Conservation (phyloP, 1,140 invertebrate genomes). For the Drosophila mojavensis region DNA sequence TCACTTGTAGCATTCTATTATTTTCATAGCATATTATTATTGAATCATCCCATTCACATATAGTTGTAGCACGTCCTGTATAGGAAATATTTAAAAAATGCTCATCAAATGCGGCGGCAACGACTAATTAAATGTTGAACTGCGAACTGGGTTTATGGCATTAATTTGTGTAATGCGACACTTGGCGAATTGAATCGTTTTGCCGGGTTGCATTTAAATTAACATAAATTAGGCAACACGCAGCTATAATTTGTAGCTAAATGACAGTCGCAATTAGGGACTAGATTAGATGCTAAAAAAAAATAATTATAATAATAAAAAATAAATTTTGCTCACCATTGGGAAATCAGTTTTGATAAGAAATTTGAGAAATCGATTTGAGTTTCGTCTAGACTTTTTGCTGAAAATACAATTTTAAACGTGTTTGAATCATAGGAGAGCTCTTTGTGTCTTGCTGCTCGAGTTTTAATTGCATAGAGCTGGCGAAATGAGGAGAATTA, state of each 20-base stretch:
- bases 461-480: slow-evolving; percentile 22
- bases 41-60: too few species aligned
- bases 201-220: slow-evolving; percentile 16
- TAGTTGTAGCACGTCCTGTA: too few species aligned
- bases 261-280: not conserved
- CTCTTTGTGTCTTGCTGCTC: not conserved
- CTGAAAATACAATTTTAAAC: not conserved
- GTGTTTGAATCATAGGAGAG: too few species aligned
- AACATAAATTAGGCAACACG: slow-evolving; percentile 25
- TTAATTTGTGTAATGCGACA: slow-evolving; percentile 37
- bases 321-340: not conserved
- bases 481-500: not conserved
- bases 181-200: slow-evolving; percentile 28
- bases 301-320: not conserved
- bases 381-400: not conserved
- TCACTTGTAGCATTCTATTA: not conserved
- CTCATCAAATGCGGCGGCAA: not conserved
- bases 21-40: not conserved
- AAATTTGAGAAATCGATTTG: not conserved
- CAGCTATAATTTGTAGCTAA: not conserved
- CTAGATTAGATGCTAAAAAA: not conserved
- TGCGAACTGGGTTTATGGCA: slow-evolving; percentile 22
- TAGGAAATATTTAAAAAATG: not conserved
- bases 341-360: not conserved
- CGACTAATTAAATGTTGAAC: slow-evolving; percentile 40